Conservation (phyloP, 2,888 invertebrate genomes). For the Gibbula magus region DNA sequence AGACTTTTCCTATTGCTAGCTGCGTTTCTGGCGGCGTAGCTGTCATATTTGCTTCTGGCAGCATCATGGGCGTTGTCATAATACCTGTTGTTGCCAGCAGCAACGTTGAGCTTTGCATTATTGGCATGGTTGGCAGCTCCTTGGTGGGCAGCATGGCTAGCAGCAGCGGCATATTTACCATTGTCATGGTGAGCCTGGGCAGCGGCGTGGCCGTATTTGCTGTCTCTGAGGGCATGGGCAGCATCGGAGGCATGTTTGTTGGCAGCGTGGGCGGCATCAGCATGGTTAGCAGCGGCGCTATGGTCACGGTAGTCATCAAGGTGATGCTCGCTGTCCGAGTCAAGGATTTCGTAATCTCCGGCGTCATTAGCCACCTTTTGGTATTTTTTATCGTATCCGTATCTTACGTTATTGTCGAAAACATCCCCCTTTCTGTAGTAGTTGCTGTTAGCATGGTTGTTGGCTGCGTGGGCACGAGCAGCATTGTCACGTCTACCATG, state of each 20-base stretch:
- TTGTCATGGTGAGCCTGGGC: background rate
- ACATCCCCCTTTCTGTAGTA: conserved; percentile 24
- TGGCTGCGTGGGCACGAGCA: background rate
- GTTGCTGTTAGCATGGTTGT: background rate
- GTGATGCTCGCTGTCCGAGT: conserved; percentile 19
- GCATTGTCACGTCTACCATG: background rate
- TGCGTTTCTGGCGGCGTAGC: background rate
- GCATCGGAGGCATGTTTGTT: conserved; percentile 25
- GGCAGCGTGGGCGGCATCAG: conserved; percentile 21
- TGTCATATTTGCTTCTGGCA: background rate
- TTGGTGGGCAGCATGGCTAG: background rate
- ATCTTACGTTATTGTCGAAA: conserved; percentile 31
- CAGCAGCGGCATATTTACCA: background rate
- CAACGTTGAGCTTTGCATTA: background rate
- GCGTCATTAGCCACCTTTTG: conserved; percentile 28
- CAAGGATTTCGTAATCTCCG: conserved; percentile 35
- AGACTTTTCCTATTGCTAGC: background rate
- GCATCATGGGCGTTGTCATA: background rate
- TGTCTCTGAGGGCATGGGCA: conserved; percentile 18
- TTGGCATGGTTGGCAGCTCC: background rate
- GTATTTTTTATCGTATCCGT: conserved; percentile 38
- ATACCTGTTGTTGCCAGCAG: background rate
- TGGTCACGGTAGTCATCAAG: conserved; percentile 34
- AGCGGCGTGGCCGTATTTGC: conserved; percentile 1
- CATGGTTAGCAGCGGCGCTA: background rate